Conservation (phyloP, 2,888 invertebrate genomes). For the Cheilosia soror region DNA sequence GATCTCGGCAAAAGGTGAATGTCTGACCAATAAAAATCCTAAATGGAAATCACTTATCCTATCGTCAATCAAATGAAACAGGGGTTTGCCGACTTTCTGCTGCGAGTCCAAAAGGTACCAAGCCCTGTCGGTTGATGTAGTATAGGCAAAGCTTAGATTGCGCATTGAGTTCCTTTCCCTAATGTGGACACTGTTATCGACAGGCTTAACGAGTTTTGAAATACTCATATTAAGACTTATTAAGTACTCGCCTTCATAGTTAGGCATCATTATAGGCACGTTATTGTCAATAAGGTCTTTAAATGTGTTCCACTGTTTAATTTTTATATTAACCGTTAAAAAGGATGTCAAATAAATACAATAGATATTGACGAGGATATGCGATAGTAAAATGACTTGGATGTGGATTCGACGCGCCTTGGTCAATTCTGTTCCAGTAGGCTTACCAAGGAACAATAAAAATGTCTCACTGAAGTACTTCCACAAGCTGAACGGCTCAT, state of each 20-base stretch:
- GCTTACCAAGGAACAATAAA: conserved; percentile 12
- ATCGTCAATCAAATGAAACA: conserved; percentile 20
- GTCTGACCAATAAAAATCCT: not conserved
- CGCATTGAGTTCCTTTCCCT: conserved; percentile 25
- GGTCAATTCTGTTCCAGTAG: not conserved
- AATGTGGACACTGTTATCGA: not conserved
- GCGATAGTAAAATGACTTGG: conserved; percentile 41
- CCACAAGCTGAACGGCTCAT: conserved; percentile 10
- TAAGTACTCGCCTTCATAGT: not conserved
- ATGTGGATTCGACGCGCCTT: conserved; percentile 26
- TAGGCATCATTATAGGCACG: conserved; percentile 20
- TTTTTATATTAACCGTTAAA: conserved; percentile 43
- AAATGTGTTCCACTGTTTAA: conserved; percentile 40
- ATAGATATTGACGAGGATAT: conserved; percentile 44
- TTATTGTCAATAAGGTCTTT: conserved; percentile 46
- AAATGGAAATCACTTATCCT: conserved; percentile 6
- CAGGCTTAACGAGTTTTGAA: conserved; percentile 4
- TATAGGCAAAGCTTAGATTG: conserved; percentile 43
- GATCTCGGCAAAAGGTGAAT: conserved; percentile 51
- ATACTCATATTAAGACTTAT: not conserved
- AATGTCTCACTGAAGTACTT: conserved; percentile 26
- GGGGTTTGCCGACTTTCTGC: not conserved
- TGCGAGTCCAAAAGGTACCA: conserved; percentile 21
- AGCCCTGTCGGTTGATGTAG: conserved; percentile 11
- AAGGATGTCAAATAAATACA: conserved; percentile 46